A percentile compares a stretch with the other conserved stretches of the same genome.
Conservation (phyloP, 2,888 invertebrate genomes). For the Syritta pipiens region DNA sequence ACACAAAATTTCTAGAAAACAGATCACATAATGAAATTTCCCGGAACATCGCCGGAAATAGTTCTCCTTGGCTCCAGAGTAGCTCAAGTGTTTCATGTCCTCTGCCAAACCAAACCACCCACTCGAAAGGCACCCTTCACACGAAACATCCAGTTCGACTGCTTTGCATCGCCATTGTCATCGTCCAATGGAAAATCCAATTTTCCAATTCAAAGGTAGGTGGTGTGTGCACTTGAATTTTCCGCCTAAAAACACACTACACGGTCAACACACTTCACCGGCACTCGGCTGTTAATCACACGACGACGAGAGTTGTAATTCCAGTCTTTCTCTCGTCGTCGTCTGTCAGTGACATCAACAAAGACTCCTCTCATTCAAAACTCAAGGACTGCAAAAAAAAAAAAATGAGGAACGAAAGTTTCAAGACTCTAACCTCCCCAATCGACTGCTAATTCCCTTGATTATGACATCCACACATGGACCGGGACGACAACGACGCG, state of each 20-base stretch:
- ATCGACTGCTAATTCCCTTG: slow-evolving; percentile 56
- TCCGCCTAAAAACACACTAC: slow-evolving; percentile 54
- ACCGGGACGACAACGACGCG: too few species aligned
- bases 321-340: slow-evolving; percentile 31
- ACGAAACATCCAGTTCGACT: background rate
- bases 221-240: slow-evolving; percentile 57
- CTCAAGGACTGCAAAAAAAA: slow-evolving; percentile 58
- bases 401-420: too few species aligned
- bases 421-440: slow-evolving; percentile 2
- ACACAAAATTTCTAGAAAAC: too few species aligned
- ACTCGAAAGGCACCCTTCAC: too few species aligned
- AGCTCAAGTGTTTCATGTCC: too few species aligned
- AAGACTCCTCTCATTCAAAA: slow-evolving; percentile 25
- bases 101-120: too few species aligned
- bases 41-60: too few species aligned
- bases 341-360: slow-evolving; percentile 51
- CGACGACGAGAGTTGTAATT: too few species aligned
- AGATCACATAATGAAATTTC: too few species aligned
- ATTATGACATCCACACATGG: slow-evolving; percentile 58
- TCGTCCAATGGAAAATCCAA: slow-evolving; percentile 62
- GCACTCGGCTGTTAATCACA: slow-evolving; percentile 62
- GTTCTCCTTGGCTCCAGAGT: too few species aligned
- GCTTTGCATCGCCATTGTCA: slow-evolving; percentile 38
- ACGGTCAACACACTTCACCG: slow-evolving; percentile 43
- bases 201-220: slow-evolving; percentile 64